These are phyloP conservation scores for Bucorvus abyssinicus DNA, from an alignment of 2,797 vertebrate species.

Conservation along the genomic window DNA sequence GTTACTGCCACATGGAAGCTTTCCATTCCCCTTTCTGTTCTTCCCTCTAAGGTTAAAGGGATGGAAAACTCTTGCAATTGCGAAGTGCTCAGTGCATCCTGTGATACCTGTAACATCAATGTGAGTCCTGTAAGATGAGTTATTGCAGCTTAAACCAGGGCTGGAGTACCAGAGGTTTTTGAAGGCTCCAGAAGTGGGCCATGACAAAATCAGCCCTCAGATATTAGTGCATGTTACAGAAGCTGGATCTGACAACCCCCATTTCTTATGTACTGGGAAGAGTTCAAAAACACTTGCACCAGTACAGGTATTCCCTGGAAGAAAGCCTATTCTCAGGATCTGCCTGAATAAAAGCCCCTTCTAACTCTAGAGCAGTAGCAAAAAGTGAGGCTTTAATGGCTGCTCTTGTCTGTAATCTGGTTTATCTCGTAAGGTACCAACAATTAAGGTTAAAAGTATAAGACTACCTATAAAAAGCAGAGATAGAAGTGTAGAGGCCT, in stretches of 20 bases:
- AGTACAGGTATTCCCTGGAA: background rate
- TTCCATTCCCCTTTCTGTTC: background rate
- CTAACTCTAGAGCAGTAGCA: fast-evolving
- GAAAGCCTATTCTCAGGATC: background rate
- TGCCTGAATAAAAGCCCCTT: background rate
- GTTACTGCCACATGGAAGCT: fast-evolving
- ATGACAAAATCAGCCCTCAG: background rate
- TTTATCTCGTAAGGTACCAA: fast-evolving
- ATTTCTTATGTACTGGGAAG: background rate
- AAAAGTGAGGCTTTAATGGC: background rate
- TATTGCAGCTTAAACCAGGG: fast-evolving
- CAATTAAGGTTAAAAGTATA: too few species aligned
- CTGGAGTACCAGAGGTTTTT: background rate
- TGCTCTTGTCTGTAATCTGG: background rate
- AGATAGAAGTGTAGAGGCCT: background rate
- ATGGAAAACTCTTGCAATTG: background rate
- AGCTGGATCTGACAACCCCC: background rate
- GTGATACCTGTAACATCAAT: background rate
- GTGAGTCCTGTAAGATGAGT: background rate
- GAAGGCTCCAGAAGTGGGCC: background rate
- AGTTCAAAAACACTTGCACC: background rate
- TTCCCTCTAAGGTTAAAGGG: fast-evolving
- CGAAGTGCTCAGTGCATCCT: background rate
- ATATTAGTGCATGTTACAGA: fast-evolving
- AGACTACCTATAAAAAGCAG: background rate